A percentile compares a stretch with the other conserved stretches of the same genome.
phyloP scores from a whole-genome alignment of 2,888 invertebrate genomes.

The Lypha dubia region DNA sequence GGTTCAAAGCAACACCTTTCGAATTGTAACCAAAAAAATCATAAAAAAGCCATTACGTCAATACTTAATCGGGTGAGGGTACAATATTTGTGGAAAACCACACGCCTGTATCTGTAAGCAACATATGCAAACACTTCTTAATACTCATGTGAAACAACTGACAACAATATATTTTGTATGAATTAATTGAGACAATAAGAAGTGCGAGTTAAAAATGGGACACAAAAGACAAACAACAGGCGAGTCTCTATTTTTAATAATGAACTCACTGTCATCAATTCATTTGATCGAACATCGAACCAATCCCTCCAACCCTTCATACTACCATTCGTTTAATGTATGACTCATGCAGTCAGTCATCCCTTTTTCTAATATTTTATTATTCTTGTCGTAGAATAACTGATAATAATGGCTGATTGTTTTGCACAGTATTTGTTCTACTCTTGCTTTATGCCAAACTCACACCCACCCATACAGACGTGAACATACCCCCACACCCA shows the following conservation, averaged over 20 bases:
- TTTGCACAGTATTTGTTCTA: slow-evolving; percentile 30
- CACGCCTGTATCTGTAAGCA: slow-evolving; percentile 20
- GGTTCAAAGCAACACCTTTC: too few species aligned
- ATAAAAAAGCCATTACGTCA: slow-evolving; percentile 67
- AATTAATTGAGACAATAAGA: neutral
- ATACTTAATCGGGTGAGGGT: slow-evolving; percentile 68
- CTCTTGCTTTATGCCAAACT: neutral
- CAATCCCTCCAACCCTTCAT: neutral
- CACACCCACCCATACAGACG: too few species aligned
- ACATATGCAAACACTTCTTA: slow-evolving; percentile 13
- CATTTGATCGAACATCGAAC: neutral
- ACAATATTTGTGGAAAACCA: slow-evolving; percentile 54
- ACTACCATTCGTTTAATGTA: neutral
- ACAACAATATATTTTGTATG: neutral
- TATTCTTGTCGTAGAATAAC: neutral
- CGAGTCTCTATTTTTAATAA: slow-evolving; percentile 41
- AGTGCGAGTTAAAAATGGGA: neutral
- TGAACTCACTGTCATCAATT: slow-evolving; percentile 22
- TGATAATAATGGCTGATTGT: slow-evolving; percentile 56
- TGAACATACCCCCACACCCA: too few species aligned
- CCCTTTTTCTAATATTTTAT: neutral
- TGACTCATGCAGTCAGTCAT: slow-evolving; percentile 18
- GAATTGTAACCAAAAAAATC: too few species aligned
- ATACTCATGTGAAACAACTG: neutral
- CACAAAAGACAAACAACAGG: slow-evolving; percentile 43